Conservation (phyloP, 2,797 vertebrate genomes). For the Emydoidea blandingii region DNA sequence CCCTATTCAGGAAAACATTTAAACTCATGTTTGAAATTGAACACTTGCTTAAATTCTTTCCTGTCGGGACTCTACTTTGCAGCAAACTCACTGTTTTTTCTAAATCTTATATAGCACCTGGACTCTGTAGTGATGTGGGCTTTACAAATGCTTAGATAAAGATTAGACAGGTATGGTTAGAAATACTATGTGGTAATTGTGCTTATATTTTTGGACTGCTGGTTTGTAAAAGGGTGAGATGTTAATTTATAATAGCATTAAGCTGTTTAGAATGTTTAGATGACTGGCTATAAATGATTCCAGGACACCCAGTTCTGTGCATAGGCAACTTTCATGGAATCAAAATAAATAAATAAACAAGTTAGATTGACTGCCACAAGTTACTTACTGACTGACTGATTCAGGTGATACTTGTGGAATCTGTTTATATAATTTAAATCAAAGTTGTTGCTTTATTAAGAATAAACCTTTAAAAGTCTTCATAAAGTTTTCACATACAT, state of each 20-base stretch:
- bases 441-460: not conserved
- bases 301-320: not conserved
- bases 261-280: not conserved
- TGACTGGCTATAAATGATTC: not conserved
- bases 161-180: not conserved
- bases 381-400: not conserved
- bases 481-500: too few relatives aligned
- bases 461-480: too few relatives aligned
- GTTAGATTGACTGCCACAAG: not conserved
- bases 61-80: not conserved
- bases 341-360: not conserved
- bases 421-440: not conserved
- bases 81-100: not conserved
- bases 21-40: not conserved
- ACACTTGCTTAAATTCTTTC: not conserved
- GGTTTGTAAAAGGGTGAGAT: not conserved
- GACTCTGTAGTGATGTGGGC: not conserved
- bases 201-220: not conserved
- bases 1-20: not conserved
- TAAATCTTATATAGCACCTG: not conserved
- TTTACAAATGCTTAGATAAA: not conserved
- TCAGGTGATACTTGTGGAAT: too few relatives aligned
- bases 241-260: not conserved
- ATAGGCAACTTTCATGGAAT: not conserved
- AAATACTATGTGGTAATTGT: not conserved